Base-by-base conservation (phyloP, 2,888 invertebrate genomes). In the Matsumyia berberina region DNA sequence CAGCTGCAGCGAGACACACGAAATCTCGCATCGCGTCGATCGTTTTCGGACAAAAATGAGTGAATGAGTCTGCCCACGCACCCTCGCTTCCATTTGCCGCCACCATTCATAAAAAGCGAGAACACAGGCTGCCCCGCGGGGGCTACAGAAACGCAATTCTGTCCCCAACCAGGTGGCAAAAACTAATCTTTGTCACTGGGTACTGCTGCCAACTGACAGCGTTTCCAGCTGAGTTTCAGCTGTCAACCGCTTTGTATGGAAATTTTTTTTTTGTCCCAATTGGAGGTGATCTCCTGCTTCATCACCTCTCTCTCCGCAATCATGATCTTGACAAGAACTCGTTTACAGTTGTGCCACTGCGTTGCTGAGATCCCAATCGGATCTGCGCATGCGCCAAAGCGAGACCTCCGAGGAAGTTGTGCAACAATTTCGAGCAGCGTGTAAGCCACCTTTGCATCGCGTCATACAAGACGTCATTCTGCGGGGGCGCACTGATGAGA, bases 1-100 rank as follows among this genome's bases (percentile, higher is more conserved):
- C 46, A 82, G 72, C 77, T 77, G 77, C 72, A 72, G 31, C 42
- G 24, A 24, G 33, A 46, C 29, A 70, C 74, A 85, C 67, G 49
- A 33, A 77, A 53, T 60, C 76, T 76, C 81, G 69, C 81, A 76
- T 81, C 72, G 42, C 77, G 67, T 82, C 82, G 82, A 64, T 72
- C 83, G 62, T 80, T 66, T 81, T 55, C 64, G 70, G 58, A 77
- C 46, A 1, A 86, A 87, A 60, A 87, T 88, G 87, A 88, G 51
- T 89, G 89, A 89, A 89, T 89, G 89, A 87, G 87, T 76, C 88
- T 87, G 83, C 89, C 89, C 88, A 89, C 89, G 87, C 87, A 49
- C 35, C 33, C 62, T 60, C 76, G 57, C 67, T 51, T 51, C 37
- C 66, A 53, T 17, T 31, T 46, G 66, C 33, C n/a, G 62, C 74